These are phyloP conservation scores for Punctoribates punctum DNA, from an alignment of 2,888 invertebrate species.

Conservation along the genomic window DNA sequence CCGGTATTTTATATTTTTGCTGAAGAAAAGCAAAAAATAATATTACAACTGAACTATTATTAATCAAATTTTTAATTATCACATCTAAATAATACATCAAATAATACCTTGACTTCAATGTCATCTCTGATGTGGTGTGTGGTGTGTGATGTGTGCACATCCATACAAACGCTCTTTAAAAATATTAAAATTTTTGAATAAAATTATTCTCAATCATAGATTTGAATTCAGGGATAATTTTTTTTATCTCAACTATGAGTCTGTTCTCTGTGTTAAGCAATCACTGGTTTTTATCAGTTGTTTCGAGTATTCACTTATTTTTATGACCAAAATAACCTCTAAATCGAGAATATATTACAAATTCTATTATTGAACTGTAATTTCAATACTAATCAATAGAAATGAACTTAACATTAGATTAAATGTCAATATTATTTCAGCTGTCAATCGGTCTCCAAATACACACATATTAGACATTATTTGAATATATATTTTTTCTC, in stretches of 20 bases:
- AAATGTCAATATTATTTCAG: constrained; percentile 6
- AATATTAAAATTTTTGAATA: too few species aligned
- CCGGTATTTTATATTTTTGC: constrained; percentile 4
- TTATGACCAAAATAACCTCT: too few species aligned
- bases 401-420: constrained; percentile 12
- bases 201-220: too few species aligned
- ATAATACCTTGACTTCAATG: constrained; percentile 16
- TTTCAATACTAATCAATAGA: neutral
- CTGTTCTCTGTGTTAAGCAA: too few species aligned
- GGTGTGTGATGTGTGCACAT: neutral
- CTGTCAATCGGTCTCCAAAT: neutral
- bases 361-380: too few species aligned
- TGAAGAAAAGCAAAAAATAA: neutral
- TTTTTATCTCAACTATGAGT: too few species aligned
- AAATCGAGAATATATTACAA: too few species aligned
- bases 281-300: too few species aligned
- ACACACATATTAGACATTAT: too few species aligned
- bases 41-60: constrained; percentile 19
- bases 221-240: too few species aligned
- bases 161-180: neutral
- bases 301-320: too few species aligned
- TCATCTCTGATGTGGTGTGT: neutral
- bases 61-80: constrained; percentile 2
- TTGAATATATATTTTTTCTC: too few species aligned
- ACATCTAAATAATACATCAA: neutral